Evolutionary conservation across 1,140 invertebrate genomes (phyloP).

Genomic region (Drosophila neocordata): DNA sequence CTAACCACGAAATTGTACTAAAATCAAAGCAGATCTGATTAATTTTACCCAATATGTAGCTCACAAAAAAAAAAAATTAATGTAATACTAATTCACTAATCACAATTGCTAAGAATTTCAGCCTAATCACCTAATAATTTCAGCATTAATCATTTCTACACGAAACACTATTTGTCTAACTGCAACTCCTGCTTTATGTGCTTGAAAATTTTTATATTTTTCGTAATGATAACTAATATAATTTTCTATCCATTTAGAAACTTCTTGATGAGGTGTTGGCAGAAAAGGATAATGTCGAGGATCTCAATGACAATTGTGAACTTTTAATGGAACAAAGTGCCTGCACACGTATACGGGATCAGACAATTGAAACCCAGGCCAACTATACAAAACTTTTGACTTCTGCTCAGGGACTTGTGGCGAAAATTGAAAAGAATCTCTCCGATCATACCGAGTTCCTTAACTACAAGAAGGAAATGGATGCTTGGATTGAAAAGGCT

Average conservation of each 20-base stretch:
- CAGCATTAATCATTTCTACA: constrained; percentile 56
- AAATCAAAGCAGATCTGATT: constrained; percentile 9
- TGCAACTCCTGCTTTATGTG: constrained; percentile 63
- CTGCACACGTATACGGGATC: constrained; percentile 91
- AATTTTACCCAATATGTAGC: constrained; percentile 11
- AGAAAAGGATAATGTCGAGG: constrained; percentile 91
- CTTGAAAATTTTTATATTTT: constrained; percentile 1
- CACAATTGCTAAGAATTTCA: constrained; percentile 18
- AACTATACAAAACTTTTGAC: constrained; percentile 90
- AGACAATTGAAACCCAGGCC: constrained; percentile 92
- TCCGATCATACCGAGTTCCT: constrained; percentile 95
- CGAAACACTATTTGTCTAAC: constrained; percentile 46
- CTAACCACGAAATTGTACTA: constrained; percentile 43
- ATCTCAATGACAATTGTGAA: constrained; percentile 94
- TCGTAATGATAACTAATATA: constrained; percentile 20
- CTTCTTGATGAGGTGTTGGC: constrained; percentile 90
- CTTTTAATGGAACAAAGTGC: constrained; percentile 92
- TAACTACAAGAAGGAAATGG: constrained; percentile 91
- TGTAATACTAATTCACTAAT: constrained; percentile 47
- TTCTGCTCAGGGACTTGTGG: constrained; percentile 90
- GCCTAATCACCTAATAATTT: constrained; percentile 24
- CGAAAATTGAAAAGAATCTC: constrained; percentile 93
- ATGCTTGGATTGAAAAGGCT: constrained; percentile 91
- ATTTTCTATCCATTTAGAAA: constrained; percentile 81
- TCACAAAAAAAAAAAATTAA: constrained; percentile 42